A percentile compares a stretch with the other conserved stretches of the same genome.
phyloP scores from a whole-genome alignment of 1,140 invertebrate species.

The Atta texana region DNA sequence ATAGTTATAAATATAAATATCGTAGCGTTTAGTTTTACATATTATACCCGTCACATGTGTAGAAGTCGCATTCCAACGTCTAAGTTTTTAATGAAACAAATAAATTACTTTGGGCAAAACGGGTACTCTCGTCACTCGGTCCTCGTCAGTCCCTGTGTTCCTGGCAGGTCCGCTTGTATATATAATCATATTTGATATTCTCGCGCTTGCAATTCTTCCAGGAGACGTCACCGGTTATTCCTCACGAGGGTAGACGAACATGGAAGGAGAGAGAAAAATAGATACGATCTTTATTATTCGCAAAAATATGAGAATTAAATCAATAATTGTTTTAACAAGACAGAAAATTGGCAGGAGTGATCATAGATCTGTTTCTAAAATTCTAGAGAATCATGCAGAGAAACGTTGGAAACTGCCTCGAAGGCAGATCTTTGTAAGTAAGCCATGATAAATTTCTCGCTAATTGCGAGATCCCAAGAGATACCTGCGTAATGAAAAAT shows the following conservation, averaged over 20 bases:
- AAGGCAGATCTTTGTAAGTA: not conserved
- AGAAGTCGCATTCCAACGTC: slow-evolving; percentile 84
- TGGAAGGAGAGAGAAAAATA: not conserved
- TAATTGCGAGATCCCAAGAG: not conserved
- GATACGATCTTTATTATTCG: no score
- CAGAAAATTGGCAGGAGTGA: not conserved
- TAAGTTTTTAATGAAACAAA: slow-evolving; percentile 84
- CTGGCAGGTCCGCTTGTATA: not conserved
- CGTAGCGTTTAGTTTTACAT: slow-evolving; percentile 86
- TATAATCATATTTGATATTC: not conserved
- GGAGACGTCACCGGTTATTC: not conserved
- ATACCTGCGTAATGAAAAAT: not conserved
- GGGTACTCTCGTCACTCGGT: not conserved
- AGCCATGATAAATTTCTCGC: not conserved
- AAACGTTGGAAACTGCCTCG: not conserved
- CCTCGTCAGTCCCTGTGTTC: no score
- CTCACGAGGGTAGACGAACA: not conserved
- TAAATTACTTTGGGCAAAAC: slow-evolving; percentile 84
- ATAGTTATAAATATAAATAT: slow-evolving; percentile 81
- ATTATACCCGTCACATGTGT: slow-evolving; percentile 84
- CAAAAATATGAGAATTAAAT: not conserved
- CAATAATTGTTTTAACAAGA: no score
- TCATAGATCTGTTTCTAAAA: not conserved
- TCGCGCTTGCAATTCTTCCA: not conserved
- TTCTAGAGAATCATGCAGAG: not conserved